A percentile compares a stretch with the other conserved stretches of the same genome.
These are phyloP conservation scores for Apocheima hispidaria DNA, from an alignment of 2,888 invertebrate genomes.

Conservation along the genomic window DNA sequence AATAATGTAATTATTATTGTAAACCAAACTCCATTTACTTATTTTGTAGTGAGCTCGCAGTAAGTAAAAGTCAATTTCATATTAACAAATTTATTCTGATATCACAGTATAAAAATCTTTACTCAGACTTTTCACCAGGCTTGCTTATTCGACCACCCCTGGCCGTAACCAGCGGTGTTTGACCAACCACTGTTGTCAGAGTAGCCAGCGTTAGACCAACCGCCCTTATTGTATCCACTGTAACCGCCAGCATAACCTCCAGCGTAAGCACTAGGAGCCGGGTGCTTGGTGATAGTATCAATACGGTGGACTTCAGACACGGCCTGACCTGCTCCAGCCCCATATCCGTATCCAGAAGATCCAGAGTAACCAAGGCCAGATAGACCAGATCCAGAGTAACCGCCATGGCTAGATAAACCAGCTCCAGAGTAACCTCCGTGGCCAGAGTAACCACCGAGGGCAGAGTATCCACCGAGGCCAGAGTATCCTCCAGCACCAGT, in stretches of 20 bases:
- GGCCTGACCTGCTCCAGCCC: conserved; percentile 45
- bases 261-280: conserved; percentile 29
- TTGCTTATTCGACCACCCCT: conserved; percentile 37
- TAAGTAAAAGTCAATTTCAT: conserved; percentile 7
- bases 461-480: conserved; percentile 30
- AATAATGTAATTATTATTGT: too few relatives aligned
- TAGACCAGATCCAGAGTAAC: conserved; percentile 16
- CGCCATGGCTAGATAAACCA: conserved; percentile 11
- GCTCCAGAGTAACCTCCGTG: conserved; percentile 16
- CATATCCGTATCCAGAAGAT: conserved; percentile 7
- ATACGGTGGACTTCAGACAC: conserved; percentile 50
- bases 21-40: neutral
- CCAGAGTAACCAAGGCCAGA: conserved; percentile 6
- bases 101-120: conserved; percentile 34
- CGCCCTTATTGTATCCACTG: conserved; percentile 20
- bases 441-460: conserved; percentile 32
- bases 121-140: conserved; percentile 36
- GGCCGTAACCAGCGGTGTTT: conserved; percentile 22
- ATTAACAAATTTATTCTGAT: conserved; percentile 33
- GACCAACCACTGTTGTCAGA: conserved; percentile 39
- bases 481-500: conserved; percentile 24
- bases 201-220: conserved; percentile 27
- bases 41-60: neutral
- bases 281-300: conserved; percentile 37
- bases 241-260: conserved; percentile 30